A percentile compares a stretch with the other conserved stretches of the same genome.
phyloP scores from a whole-genome alignment of 2,113 vertebrate species.

The Protobothrops mucrosquamatus region DNA sequence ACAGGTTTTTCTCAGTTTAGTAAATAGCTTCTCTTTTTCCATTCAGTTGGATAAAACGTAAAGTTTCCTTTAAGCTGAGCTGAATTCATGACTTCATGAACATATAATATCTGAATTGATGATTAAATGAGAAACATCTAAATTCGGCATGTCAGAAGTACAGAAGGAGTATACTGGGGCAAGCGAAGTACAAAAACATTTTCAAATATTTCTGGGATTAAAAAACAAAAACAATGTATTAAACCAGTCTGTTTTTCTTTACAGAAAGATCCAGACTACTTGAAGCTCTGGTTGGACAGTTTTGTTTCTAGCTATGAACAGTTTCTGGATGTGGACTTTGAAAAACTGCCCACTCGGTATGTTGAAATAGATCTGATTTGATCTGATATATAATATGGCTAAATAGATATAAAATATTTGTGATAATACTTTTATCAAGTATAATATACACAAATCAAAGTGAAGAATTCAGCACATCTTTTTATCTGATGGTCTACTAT shows the following conservation, averaged over 20 bases:
- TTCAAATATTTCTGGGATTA: slow-evolving; percentile 1
- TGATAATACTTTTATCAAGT: background rate
- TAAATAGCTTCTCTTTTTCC: background rate
- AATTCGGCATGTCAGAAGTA: background rate
- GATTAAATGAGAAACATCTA: background rate
- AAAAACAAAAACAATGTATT: background rate
- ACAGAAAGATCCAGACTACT: slow-evolving; percentile 96
- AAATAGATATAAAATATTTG: background rate
- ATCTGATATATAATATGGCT: background rate
- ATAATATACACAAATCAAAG: background rate
- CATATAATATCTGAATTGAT: background rate
- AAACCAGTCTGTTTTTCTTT: slow-evolving; percentile 34
- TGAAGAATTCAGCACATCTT: background rate
- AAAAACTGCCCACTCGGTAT: slow-evolving; percentile 93
- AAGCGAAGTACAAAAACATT: background rate
- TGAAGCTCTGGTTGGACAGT: slow-evolving; percentile 95
- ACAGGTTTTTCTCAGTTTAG: background rate
- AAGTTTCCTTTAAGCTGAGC: background rate
- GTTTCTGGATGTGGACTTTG: slow-evolving; percentile 95
- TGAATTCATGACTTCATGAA: background rate
- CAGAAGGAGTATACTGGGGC: background rate
- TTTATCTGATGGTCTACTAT: background rate
- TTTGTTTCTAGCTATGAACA: slow-evolving; percentile 94
- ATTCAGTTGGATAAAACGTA: background rate
- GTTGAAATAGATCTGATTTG: slow-evolving; percentile 38